phyloP scores from a whole-genome alignment of 2,797 vertebrate genomes.

The Cuculus canorus region DNA sequence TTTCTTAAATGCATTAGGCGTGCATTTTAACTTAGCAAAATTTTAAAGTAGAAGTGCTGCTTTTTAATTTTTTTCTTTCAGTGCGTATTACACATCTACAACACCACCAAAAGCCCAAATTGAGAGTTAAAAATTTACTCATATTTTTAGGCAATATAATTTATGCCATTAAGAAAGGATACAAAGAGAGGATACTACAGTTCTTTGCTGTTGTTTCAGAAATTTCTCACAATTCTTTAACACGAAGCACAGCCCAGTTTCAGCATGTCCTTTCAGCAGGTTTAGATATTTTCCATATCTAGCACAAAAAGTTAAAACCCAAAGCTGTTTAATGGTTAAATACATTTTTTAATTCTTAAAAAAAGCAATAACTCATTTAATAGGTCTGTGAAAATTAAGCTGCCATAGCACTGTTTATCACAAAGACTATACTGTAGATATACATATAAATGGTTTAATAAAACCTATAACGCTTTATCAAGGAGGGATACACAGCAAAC shows the following conservation, averaged over 20 bases:
- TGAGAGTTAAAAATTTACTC: background rate
- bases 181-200: slow-evolving; percentile 81
- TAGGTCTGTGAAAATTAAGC: background rate
- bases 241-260: slow-evolving; percentile 79
- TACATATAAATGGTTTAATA: background rate
- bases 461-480: background rate
- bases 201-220: slow-evolving; percentile 82
- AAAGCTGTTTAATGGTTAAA: background rate
- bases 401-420: background rate
- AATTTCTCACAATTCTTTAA: slow-evolving; percentile 84
- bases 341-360: background rate
- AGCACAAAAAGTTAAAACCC: background rate
- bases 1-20: background rate
- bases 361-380: background rate
- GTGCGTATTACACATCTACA: background rate
- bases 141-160: background rate
- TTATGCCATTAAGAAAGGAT: slow-evolving; percentile 81
- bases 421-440: background rate
- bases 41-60: background rate
- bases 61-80: background rate
- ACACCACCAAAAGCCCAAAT: background rate
- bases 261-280: slow-evolving; percentile 80
- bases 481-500: background rate
- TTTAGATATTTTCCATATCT: slow-evolving; percentile 88
- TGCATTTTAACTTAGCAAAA: background rate